A percentile compares a stretch with the other conserved stretches of the same genome.
Evolutionary conservation across 2,888 invertebrate genomes (phyloP).

Genomic region (Cremastinae sp.): DNA sequence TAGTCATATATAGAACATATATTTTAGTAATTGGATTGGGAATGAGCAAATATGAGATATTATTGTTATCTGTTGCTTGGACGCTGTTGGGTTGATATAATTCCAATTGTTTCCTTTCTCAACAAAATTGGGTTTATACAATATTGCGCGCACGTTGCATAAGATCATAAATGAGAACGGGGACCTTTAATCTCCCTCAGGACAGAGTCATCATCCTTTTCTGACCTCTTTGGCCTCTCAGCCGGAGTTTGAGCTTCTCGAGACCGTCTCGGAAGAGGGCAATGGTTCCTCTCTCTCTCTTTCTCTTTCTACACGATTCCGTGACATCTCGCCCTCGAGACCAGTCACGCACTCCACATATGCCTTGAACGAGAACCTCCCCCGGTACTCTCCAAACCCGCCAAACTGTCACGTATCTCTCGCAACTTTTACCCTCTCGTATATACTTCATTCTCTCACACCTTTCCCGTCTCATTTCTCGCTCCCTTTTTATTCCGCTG

Average conservation of each 20-base stretch:
- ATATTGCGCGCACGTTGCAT: conserved; percentile 76
- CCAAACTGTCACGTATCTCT: conserved; percentile 61
- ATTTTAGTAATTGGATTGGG: too few relatives aligned
- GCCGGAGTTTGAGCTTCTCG: conserved; percentile 18
- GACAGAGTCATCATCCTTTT: conserved; percentile 73
- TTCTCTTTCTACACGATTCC: conserved; percentile 55
- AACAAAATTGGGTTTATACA: conserved; percentile 66
- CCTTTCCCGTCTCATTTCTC: not conserved
- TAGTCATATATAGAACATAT: too few relatives aligned
- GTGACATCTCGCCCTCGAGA: conserved; percentile 65
- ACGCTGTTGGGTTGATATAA: not conserved
- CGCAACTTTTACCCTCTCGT: conserved; percentile 55
- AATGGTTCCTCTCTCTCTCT: conserved; percentile 53
- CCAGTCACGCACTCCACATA: conserved; percentile 63
- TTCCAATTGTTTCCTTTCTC: not conserved
- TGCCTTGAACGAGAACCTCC: conserved; percentile 53
- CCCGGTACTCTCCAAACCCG: conserved; percentile 32
- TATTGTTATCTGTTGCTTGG: conserved; percentile 1
- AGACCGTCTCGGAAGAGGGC: conserved; percentile 45
- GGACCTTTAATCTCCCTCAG: conserved; percentile 70
- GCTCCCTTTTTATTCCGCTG: conserved; percentile 13
- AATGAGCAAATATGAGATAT: too few relatives aligned
- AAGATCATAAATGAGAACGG: conserved; percentile 75
- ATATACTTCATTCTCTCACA: conserved; percentile 27
- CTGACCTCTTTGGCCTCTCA: conserved; percentile 63